Evolutionary conservation across 2,888 invertebrate species (phyloP).

Genomic region (Mystacides longicornis): DNA sequence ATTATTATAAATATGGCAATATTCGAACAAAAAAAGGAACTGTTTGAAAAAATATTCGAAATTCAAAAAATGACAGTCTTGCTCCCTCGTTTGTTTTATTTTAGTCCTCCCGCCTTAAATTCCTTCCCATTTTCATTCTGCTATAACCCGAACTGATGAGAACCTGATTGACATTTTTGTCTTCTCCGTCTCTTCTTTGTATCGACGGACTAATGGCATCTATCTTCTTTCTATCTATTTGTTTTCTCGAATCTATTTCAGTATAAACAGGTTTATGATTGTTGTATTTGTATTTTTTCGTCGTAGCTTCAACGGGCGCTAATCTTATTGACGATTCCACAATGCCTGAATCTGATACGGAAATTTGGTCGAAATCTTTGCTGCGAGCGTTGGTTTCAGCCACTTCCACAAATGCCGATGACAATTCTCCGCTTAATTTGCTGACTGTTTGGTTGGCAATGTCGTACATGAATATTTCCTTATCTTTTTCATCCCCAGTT

Average conservation of each 20-base stretch:
- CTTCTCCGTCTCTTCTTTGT: not conserved
- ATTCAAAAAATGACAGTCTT: too few relatives aligned
- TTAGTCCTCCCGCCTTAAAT: conserved; percentile 14
- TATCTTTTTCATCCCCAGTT: conserved; percentile 46
- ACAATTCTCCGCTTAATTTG: conserved; percentile 73
- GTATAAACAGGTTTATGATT: conserved; percentile 23
- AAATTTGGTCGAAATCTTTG: conserved; percentile 54
- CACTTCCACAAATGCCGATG: conserved; percentile 77
- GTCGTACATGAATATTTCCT: conserved; percentile 86
- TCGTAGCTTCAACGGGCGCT: conserved; percentile 12
- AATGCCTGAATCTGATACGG: conserved; percentile 45
- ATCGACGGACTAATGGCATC: conserved; percentile 3
- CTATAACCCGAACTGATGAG: conserved; percentile 40
- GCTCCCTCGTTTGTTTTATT: not conserved
- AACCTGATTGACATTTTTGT: conserved; percentile 29
- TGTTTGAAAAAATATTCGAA: not conserved
- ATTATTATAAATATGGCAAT: not conserved
- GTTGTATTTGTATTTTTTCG: conserved; percentile 14
- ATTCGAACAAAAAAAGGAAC: not conserved
- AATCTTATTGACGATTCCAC: conserved; percentile 25
- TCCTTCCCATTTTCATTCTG: conserved; percentile 47
- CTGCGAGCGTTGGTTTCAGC: conserved; percentile 75
- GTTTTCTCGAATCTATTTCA: conserved; percentile 23
- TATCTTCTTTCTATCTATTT: conserved; percentile 14
- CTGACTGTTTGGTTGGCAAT: conserved; percentile 65